A percentile compares a stretch with the other conserved stretches of the same genome.
Conservation (phyloP, 2,888 invertebrate species). For the Aricia artaxerxes region DNA sequence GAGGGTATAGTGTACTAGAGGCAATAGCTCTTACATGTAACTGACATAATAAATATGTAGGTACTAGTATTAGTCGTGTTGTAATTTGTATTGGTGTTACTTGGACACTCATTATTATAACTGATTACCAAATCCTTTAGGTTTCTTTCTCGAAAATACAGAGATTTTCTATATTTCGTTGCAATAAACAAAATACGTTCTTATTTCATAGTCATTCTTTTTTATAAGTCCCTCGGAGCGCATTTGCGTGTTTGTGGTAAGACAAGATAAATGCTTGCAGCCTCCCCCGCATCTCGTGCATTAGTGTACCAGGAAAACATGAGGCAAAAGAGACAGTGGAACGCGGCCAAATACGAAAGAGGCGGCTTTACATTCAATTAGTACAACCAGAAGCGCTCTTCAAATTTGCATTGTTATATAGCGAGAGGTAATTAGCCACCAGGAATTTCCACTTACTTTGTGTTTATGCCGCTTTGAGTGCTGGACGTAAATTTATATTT, state of each 20-base stretch:
- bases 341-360: slow-evolving; percentile 52
- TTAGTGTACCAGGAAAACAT: slow-evolving; percentile 59
- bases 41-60: background rate
- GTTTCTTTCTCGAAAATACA: background rate
- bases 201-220: background rate
- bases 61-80: background rate
- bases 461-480: slow-evolving; percentile 57
- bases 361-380: slow-evolving; percentile 59
- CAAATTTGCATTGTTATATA: slow-evolving; percentile 62
- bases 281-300: slow-evolving; percentile 54
- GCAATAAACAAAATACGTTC: background rate
- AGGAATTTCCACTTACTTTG: slow-evolving; percentile 55
- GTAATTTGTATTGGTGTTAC: background rate
- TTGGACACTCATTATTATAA: background rate
- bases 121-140: background rate
- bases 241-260: slow-evolving; percentile 18
- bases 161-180: background rate
- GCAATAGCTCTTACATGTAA: slow-evolving; percentile 11
- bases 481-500: slow-evolving; percentile 34
- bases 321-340: slow-evolving; percentile 49
- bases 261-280: slow-evolving; percentile 41
- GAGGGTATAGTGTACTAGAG: background rate
- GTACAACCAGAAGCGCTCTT: slow-evolving; percentile 56
- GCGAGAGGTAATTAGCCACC: slow-evolving; percentile 59
- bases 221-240: slow-evolving; percentile 2